Evolutionary conservation across 2,797 vertebrate genomes (phyloP), one percentile per base, ranked within the genome.

Genomic region (Paramormyrops hopkinsi): DNA sequence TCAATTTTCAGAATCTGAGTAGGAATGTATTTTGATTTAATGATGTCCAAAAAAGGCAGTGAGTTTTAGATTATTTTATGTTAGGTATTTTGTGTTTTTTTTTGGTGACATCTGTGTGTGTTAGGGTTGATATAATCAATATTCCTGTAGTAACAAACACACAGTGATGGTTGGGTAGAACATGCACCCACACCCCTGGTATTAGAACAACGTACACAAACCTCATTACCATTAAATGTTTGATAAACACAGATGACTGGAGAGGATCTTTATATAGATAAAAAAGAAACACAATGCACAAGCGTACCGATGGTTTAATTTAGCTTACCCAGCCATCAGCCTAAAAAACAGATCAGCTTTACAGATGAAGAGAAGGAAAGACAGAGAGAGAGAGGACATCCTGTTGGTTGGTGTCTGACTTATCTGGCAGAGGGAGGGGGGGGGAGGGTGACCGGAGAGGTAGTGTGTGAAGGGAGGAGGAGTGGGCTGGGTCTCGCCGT

Each of bases 401-500:
- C 90, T 90, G 90, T 91, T 84, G 84, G 88, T 85, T 87, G 90
- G 83, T 90, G 89, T 53, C 54, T 88, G 88, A 89, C 82, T 73
- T 33, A 88, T 48, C 89, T 41, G 50, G 87, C 37, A 84, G 86
- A 86, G 90, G 29, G 48, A n/a, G 56, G 91, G 22, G 53, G 89
- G 93, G 92, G 91, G 92, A 91, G 92, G 92, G 92, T 90, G 91
- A 89, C 91, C 88, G 82, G 0, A 85, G 90, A 88, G 89, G 90
- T 79, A 90, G 41, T 65, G 91, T 89, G 90, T 91, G 93, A 90
- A 92, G 90, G 92, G 87, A 91, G 73, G 91, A 88, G 91, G 53
- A 94, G 92, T 95, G 94, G 51, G 92, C 92, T 93, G 95, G 94
- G 94, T 93, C 93, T 89, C 92, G 92, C 37, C 92, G 93, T 93